Evolutionary conservation across 2,113 vertebrate species (phyloP), one percentile per base, ranked within the genome.

Genomic region (Prietella phreatophila): DNA sequence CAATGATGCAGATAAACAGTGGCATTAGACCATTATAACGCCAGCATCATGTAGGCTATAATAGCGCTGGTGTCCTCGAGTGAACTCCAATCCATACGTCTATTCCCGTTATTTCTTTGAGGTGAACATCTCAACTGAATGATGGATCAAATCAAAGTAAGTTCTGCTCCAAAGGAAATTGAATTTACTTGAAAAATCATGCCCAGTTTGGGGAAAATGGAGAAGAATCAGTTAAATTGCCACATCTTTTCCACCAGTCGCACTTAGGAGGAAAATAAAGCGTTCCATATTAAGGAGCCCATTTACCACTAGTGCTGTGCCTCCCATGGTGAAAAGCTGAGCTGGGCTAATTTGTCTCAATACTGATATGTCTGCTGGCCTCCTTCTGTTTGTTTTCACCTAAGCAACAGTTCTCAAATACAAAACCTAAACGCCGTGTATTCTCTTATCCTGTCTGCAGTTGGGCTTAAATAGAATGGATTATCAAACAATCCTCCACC

Each of bases 261-360:
- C 73, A 60, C 78, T 85, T 73, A 88, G 61, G 65, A 82, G 65
- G 86, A 85, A 89, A 89, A 87, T 58, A 75, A 85, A 89, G 65
- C 65, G 56, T 63, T 69, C 56, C 36, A 60, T 84, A 61, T 87
- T 87, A 82, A 73, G 67, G 39, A 39, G 58, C 30, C 65, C 63
- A 84, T 85, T 86, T 56, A 69, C 86, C 25, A 88, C 58, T 36
- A 71, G 53, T 47, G 71, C 82, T 50, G 36, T 76, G 67, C 60
- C 58, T 85, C 69, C 83, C 71, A 60, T 79, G 36, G 55, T 67
- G 17, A 58, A 60, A 27, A 71, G 76, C 36, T 61, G 9, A 79
- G 83, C 27, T 33, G 27, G 60, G 10, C 83, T 93, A 84, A 94
- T 94, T 89, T 89, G 90, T 95, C 92, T 89, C 90, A 89, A 93